Base-by-base conservation (phyloP, 2,888 invertebrate species). In the Malthinus flaveolus region DNA sequence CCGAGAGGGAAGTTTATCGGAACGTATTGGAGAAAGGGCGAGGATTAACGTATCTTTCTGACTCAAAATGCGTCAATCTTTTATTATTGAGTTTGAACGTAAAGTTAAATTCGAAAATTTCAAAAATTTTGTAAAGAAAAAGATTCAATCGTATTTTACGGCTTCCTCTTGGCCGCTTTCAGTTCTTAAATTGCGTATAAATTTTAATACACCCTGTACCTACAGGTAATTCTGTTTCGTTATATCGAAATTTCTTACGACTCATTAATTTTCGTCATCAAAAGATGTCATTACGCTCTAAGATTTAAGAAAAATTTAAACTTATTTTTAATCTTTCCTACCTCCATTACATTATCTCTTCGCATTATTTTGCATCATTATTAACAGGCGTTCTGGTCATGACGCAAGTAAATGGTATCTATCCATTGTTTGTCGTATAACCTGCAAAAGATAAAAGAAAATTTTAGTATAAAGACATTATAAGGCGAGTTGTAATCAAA, bases 321-420 rank as follows among this genome's bases (percentile, higher is more conserved):
- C 39, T 15, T 15, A 42, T 42, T 42, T 42, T 42, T 42, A 34
- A 53, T 32, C 42, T 39, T 49, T 49, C 71, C 64, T 62, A 71
- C 71, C 71, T 71, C 71, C 71, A 71, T 71, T 64, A 68, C 71
- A 69, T 71, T 71, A 71, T 70, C 68, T 65, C 68, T 61, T 64
- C 61, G 64, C 69, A 71, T 71, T 66, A 64, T 66, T 60, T 62
- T 63, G 64, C 69, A 61, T 68, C 69, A 69, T 69, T 64, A 63
- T 56, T 56, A 50, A 46, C 57, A 60, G 53, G 56, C 45, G 54
- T 54, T 56, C 61, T 63, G 47, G 63, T 68, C 68, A 68, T 67
- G 63, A 59, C 59, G 65, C 56, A 55, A 56, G 54, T 53, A 61
- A 59, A 59, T 49, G 48, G 55, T 51, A 55, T 44, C 49, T 37